A percentile compares a stretch with the other conserved stretches of the same genome.
These are phyloP conservation scores for Smutsia gigantea DNA, from an alignment of 2,797 vertebrate species.

Conservation along the genomic window DNA sequence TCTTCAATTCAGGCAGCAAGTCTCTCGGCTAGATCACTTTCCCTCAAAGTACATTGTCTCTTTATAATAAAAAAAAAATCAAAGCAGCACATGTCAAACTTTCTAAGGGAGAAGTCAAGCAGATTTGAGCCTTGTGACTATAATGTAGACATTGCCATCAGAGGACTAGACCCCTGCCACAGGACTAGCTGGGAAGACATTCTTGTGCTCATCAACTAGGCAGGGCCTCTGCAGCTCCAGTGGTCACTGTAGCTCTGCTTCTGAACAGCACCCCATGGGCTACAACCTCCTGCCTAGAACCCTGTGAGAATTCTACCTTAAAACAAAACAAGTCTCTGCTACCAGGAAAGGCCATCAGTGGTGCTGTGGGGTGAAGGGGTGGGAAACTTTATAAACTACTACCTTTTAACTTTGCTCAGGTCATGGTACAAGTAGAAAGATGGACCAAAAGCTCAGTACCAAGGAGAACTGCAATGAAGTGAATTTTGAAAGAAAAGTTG, in stretches of 20 bases:
- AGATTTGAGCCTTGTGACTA: background rate
- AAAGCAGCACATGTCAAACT: background rate
- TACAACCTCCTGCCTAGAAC: background rate
- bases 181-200: background rate
- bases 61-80: background rate
- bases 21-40: background rate
- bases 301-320: background rate
- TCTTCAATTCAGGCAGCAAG: background rate
- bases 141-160: background rate
- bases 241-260: fast-evolving
- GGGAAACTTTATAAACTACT: background rate
- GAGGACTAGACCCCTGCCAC: background rate
- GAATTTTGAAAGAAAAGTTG: background rate
- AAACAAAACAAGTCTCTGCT: background rate
- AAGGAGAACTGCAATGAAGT: background rate
- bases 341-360: background rate
- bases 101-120: background rate
- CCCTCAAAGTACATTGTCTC: background rate
- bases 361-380: background rate
- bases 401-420: background rate
- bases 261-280: background rate
- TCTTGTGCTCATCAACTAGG: background rate
- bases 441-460: background rate
- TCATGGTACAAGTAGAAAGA: background rate
- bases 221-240: fast-evolving